phyloP scores from a whole-genome alignment of 2,888 invertebrate genomes.

The Cantharis flavilabris region DNA sequence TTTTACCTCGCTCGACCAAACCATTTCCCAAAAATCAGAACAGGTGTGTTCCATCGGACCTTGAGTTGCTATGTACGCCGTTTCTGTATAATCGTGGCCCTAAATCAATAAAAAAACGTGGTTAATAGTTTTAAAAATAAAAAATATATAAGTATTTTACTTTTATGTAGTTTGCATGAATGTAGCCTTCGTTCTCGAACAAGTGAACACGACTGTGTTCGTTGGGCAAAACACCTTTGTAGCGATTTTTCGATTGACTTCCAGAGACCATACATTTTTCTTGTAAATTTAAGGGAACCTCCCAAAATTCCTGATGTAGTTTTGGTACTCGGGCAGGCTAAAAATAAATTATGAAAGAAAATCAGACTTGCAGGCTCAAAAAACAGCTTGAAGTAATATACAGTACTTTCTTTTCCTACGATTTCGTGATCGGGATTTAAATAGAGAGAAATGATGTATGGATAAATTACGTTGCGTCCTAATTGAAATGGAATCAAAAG shows the following conservation, averaged over 20 bases:
- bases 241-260: slow-evolving; percentile 87
- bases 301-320: slow-evolving; percentile 91
- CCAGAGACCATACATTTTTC: slow-evolving; percentile 89
- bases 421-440: too few relatives aligned
- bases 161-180: slow-evolving; percentile 93
- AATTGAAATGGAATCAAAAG: too few relatives aligned
- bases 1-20: slow-evolving; percentile 56
- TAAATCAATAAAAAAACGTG: slow-evolving; percentile 51
- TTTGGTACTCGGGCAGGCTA: slow-evolving; percentile 67
- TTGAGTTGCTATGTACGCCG: slow-evolving; percentile 90
- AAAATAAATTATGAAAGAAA: slow-evolving; percentile 9
- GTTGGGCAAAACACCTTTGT: slow-evolving; percentile 87
- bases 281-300: slow-evolving; percentile 89
- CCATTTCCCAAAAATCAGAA: slow-evolving; percentile 90
- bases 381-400: too few relatives aligned
- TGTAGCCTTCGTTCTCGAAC: slow-evolving; percentile 73
- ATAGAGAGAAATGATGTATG: too few relatives aligned
- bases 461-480: too few relatives aligned
- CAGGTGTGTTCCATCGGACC: slow-evolving; percentile 90
- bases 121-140: background rate
- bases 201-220: slow-evolving; percentile 83
- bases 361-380: too few relatives aligned
- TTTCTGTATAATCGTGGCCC: slow-evolving; percentile 88
- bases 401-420: too few relatives aligned
- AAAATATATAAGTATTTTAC: slow-evolving; percentile 57